phyloP scores from a whole-genome alignment of 2,888 invertebrate genomes.

The Chaetogeoica ovagalla region DNA sequence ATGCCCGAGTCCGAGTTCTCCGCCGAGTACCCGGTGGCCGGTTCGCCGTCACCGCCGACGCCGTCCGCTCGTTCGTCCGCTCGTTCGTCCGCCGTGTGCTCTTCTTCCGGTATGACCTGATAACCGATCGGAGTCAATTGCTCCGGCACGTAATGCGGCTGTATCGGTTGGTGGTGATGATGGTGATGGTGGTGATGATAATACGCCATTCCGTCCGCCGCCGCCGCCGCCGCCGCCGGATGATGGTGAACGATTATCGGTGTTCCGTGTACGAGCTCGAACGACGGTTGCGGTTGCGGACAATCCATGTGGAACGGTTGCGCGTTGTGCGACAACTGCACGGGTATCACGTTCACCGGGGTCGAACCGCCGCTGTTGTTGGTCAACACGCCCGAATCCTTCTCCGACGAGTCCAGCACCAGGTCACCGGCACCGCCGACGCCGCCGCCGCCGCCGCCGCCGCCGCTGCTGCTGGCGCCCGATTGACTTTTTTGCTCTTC shows the following conservation, averaged over 20 bases:
- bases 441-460: too few relatives aligned
- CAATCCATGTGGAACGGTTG: slow-evolving; percentile 44
- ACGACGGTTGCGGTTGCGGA: slow-evolving; percentile 31
- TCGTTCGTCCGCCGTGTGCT: slow-evolving; percentile 3
- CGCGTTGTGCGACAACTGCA: slow-evolving; percentile 19
- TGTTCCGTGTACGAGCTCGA: neutral
- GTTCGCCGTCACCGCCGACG: slow-evolving; percentile 38
- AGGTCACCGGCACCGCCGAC: slow-evolving; percentile 18
- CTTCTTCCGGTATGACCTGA: slow-evolving; percentile 39
- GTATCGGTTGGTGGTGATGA: slow-evolving; percentile 19
- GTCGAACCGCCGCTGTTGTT: slow-evolving; percentile 55
- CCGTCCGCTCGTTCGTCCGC: neutral
- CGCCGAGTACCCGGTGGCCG: slow-evolving; percentile 28
- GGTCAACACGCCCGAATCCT: slow-evolving; percentile 56
- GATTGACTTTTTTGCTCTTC: slow-evolving; percentile 56
- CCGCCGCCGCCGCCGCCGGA: neutral
- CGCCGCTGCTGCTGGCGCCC: slow-evolving; percentile 54
- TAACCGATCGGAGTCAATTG: slow-evolving; percentile 18
- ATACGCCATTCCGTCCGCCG: slow-evolving; percentile 2
- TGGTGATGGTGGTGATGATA: slow-evolving; percentile 7
- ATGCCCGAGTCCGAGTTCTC: slow-evolving; percentile 54
- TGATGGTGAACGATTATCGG: slow-evolving; percentile 13
- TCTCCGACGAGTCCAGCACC: slow-evolving; percentile 55
- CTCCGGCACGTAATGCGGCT: slow-evolving; percentile 14
- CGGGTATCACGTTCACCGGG: slow-evolving; percentile 43